Percentiles rank a stretch among this genome's conserved stretches.
These are phyloP conservation scores for Etia nguti DNA, from an alignment of 2,113 vertebrate species.

Conservation along the genomic window DNA sequence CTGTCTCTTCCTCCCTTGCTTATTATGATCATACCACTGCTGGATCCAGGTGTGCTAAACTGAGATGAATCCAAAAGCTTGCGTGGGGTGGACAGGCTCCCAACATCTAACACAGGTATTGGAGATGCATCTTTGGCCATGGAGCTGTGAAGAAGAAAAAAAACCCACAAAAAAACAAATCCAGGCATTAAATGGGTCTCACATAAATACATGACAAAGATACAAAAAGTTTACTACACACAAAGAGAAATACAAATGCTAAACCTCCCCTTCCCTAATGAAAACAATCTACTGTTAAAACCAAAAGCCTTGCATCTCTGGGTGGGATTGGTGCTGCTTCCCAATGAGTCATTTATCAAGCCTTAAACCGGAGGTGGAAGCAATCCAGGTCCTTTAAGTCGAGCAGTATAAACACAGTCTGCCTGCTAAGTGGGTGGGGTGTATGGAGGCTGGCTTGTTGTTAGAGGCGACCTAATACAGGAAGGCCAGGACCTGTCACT, in stretches of 20 bases:
- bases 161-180: neutral
- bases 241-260: neutral
- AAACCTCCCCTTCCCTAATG: neutral
- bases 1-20: neutral
- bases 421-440: slow-evolving; percentile 66
- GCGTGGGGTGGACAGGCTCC: slow-evolving; percentile 85
- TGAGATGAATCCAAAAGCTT: slow-evolving; percentile 88
- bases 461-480: slow-evolving; percentile 46
- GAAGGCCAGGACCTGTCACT: slow-evolving; percentile 57
- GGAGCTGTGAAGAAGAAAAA: slow-evolving; percentile 62
- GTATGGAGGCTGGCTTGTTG: slow-evolving; percentile 61
- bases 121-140: slow-evolving; percentile 81
- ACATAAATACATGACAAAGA: neutral
- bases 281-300: slow-evolving; percentile 40
- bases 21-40: slow-evolving; percentile 72
- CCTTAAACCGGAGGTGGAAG: slow-evolving; percentile 36
- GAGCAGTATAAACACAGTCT: slow-evolving; percentile 49
- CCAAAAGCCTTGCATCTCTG: slow-evolving; percentile 16
- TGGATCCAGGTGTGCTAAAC: slow-evolving; percentile 77
- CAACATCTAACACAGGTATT: slow-evolving; percentile 81
- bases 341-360: slow-evolving; percentile 68
- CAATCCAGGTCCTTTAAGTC: slow-evolving; percentile 47
- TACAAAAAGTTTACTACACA: neutral
- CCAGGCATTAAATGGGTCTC: neutral
- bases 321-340: slow-evolving; percentile 40